Evolutionary conservation across 2,797 vertebrate genomes (phyloP).

Genomic region (Melanotaenia pygmaea): DNA sequence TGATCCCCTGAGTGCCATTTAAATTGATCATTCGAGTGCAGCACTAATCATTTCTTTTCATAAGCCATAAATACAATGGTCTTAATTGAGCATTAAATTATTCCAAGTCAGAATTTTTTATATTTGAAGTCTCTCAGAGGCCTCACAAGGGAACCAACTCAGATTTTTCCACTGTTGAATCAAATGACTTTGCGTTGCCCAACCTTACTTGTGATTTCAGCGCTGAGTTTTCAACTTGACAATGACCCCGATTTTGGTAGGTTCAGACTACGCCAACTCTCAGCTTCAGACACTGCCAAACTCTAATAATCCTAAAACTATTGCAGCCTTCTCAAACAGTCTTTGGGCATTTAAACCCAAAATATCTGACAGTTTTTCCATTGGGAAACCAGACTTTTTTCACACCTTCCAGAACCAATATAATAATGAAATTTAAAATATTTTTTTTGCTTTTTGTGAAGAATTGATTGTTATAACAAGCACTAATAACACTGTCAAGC

Average conservation of each 20-base stretch:
- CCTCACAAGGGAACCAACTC: constrained; percentile 49
- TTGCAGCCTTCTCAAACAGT: constrained; percentile 45
- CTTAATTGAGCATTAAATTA: constrained; percentile 76
- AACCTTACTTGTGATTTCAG: constrained; percentile 42
- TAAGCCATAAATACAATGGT: constrained; percentile 72
- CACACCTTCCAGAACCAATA: constrained; percentile 61
- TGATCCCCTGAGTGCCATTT: constrained; percentile 63
- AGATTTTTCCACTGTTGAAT: constrained; percentile 53
- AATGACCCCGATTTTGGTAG: constrained; percentile 53
- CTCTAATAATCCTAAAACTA: constrained; percentile 46
- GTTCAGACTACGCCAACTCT: constrained; percentile 32
- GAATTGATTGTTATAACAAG: constrained; percentile 65
- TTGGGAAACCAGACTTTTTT: constrained; percentile 57
- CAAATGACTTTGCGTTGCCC: constrained; percentile 38
- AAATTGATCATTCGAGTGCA: constrained; percentile 57
- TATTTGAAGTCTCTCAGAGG: constrained; percentile 62
- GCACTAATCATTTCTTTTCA: constrained; percentile 71
- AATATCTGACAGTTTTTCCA: constrained; percentile 49
- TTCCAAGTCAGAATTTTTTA: constrained; percentile 57
- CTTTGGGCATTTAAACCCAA: constrained; percentile 57
- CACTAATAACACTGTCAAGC: constrained; percentile 72
- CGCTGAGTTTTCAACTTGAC: constrained; percentile 54
- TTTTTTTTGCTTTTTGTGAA: constrained; percentile 38
- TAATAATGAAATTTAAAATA: constrained; percentile 40
- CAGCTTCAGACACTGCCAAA: constrained; percentile 40